Conservation (phyloP, 2,888 invertebrate species). For the Seira ritae region DNA sequence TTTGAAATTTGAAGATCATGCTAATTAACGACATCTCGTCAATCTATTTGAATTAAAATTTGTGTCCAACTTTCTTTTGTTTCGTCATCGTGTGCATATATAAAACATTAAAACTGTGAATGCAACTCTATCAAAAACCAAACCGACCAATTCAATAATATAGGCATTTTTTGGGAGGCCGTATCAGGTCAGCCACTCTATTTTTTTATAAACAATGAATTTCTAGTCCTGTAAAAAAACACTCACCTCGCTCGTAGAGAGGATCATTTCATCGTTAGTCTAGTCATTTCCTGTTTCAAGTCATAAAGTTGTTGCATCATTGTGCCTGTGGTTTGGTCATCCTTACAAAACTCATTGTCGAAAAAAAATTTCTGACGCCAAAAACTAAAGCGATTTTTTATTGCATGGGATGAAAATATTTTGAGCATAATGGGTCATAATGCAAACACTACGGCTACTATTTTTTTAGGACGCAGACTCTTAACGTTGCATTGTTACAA, state of each 20-base stretch:
- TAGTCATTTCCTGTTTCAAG: slow-evolving; percentile 64
- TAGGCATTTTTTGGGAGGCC: slow-evolving; percentile 11
- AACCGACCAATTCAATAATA: not conserved
- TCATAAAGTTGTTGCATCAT: slow-evolving; percentile 63
- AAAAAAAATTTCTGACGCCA: not conserved
- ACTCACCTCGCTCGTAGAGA: slow-evolving; percentile 3
- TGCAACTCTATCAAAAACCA: not conserved
- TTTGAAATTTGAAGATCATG: slow-evolving; percentile 50
- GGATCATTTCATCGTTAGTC: slow-evolving; percentile 18
- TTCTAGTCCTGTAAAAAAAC: slow-evolving; percentile 23
- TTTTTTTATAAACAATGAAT: slow-evolving; percentile 3
- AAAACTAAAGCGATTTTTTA: not conserved
- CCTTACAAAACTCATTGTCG: slow-evolving; percentile 48
- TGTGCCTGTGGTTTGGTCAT: not conserved
- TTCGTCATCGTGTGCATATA: slow-evolving; percentile 33
- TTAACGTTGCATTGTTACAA: not conserved
- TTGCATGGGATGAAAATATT: slow-evolving; percentile 1
- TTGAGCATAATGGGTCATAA: slow-evolving; percentile 4
- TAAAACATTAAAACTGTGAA: slow-evolving; percentile 30
- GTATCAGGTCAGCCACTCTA: slow-evolving; percentile 30
- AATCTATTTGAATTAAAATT: slow-evolving; percentile 20
- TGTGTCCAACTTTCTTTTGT: slow-evolving; percentile 59
- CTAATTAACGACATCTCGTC: slow-evolving; percentile 31
- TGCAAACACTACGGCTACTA: not conserved
- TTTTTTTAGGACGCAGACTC: not conserved